Evolutionary conservation across 1,140 invertebrate species (phyloP), one percentile per base, ranked within the genome.

Genomic region (Trachelipus rathkii): DNA sequence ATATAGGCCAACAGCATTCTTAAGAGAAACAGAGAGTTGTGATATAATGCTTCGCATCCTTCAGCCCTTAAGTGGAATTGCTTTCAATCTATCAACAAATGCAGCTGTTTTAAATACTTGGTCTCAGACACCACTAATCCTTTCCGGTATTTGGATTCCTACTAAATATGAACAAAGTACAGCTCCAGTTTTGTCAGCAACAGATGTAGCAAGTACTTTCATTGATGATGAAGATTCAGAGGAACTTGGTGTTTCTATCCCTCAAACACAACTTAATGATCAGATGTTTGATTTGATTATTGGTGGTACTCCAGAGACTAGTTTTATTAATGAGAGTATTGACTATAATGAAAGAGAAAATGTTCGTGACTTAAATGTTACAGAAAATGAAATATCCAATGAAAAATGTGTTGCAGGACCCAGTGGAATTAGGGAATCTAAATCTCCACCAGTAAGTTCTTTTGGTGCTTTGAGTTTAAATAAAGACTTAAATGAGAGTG

Each of bases 51-150:
- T 91, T 81, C 88, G 89, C 81, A 85, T 93, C 8, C 86, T 96
- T 53, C 90, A 92, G 83, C 92, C 90, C 50, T 84, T 96, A n/a
- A 91, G 93, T 82, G 86, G 88, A 43, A 89, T 91, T 83, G 85
- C 88, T 43, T 96, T 97, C 83, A 88, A 92, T 76, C 85, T 97
- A 74, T 92, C 93, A 3, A 92, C 89, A 77, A 97, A 97, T 87
- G 93, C 93, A 0, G 94, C 92, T 83, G 84, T 95, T 9, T 85
- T 98, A 0, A 98, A 98, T 85, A 89, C 89, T 53, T 98, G 95
- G 95, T 91, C 91, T 0, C 90, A 89, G 78, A 89, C 90, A n/a
- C 92, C 95, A 2, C 84, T 98, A 7, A 86, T 92, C 81, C 86
- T 96, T 75, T 91, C 94, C 21, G 94, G 94, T 15, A 87, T 96